Conservation (phyloP, 2,797 vertebrate species). For the Nyctibius grandis region DNA sequence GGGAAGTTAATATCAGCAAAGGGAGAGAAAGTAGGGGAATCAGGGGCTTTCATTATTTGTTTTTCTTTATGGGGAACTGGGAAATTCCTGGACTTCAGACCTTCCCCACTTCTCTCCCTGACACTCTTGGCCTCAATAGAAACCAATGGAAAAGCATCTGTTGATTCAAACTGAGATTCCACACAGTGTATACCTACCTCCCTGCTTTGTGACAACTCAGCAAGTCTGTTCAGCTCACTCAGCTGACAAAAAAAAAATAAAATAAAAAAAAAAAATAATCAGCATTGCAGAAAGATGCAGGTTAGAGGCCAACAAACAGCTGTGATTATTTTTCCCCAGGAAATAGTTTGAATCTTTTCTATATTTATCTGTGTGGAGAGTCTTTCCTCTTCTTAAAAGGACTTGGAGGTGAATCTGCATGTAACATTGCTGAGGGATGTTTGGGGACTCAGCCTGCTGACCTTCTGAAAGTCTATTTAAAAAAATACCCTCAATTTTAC, state of each 20-base stretch:
- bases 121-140: not conserved
- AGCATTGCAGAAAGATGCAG: not conserved
- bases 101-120: not conserved
- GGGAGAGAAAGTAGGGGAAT: not conserved
- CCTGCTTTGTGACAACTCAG: not conserved
- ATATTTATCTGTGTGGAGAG: not conserved
- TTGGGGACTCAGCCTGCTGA: not conserved
- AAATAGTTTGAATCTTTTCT: not conserved
- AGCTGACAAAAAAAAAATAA: not conserved
- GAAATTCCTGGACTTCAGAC: not conserved
- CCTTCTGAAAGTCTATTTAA: not conserved
- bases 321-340: not conserved
- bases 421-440: not conserved
- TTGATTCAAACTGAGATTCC: not conserved
- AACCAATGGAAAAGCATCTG: not conserved
- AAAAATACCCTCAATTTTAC: not conserved
- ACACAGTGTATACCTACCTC: not conserved
- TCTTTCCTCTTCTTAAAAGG: not conserved
- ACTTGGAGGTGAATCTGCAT: not conserved
- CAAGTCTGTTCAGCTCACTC: not conserved
- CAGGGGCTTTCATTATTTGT: not conserved
- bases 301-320: not conserved
- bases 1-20: not conserved
- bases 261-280: not conserved
- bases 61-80: not conserved